Percentiles rank a stretch among this genome's conserved stretches.
These are phyloP conservation scores for Grallaria varia DNA, from an alignment of 2,113 vertebrate genomes.

Conservation along the genomic window DNA sequence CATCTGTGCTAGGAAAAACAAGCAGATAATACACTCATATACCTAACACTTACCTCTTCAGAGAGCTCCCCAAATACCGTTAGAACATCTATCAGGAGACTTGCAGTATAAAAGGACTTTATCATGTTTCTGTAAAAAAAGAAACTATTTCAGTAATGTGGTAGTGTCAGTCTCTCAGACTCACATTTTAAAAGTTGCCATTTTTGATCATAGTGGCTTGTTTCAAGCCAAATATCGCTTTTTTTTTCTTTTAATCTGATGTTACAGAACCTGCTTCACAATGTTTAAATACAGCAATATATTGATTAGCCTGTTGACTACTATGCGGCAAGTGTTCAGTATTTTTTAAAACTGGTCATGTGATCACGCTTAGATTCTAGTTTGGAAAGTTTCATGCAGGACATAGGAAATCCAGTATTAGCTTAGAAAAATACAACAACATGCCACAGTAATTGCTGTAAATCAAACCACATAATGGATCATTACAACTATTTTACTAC, in stretches of 20 bases:
- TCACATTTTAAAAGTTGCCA: not conserved
- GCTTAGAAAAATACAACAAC: not conserved
- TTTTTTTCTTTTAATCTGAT: not conserved
- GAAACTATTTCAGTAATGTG: conserved; percentile 1
- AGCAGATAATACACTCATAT: not conserved
- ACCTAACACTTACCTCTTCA: conserved; percentile 86
- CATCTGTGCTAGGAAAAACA: not conserved
- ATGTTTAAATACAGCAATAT: not conserved
- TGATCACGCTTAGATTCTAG: not conserved
- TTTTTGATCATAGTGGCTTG: not conserved
- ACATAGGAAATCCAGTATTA: not conserved
- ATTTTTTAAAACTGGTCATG: not conserved
- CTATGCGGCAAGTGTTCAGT: not conserved
- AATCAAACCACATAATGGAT: not conserved
- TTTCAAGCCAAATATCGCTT: not conserved
- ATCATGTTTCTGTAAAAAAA: conserved; percentile 91
- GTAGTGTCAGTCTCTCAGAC: not conserved
- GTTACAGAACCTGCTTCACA: not conserved
- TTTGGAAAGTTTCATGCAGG: not conserved
- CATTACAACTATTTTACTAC: not conserved
- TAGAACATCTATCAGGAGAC: conserved; percentile 92
- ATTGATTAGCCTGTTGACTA: not conserved
- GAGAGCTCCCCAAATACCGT: conserved; percentile 94
- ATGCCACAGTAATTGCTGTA: not conserved
- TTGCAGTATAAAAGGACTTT: conserved; percentile 97